Conservation (phyloP, 2,797 vertebrate species). For the Morus bassanus region DNA sequence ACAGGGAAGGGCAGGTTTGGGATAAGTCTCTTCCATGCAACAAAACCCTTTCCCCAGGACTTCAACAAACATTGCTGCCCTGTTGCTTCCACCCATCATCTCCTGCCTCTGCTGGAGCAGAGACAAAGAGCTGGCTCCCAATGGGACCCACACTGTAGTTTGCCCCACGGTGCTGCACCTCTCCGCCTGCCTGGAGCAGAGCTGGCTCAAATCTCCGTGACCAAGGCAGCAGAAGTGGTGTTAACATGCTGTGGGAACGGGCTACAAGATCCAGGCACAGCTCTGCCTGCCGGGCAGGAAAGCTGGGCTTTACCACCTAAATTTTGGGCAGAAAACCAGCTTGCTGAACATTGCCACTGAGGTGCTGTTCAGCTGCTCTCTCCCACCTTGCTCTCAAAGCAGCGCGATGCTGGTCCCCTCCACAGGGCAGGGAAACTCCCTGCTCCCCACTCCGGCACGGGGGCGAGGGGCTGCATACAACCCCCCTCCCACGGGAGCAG, state of each 20-base stretch:
- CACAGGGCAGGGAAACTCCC: background rate
- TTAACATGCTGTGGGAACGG: background rate
- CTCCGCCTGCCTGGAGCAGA: background rate
- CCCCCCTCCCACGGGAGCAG: background rate
- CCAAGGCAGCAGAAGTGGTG: background rate
- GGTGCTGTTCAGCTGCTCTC: background rate
- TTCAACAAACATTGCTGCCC: background rate
- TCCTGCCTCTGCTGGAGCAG: background rate
- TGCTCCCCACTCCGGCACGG: rapidly evolving
- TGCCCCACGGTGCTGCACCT: background rate
- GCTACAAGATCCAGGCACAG: background rate
- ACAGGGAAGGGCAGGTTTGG: background rate
- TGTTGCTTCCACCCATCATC: background rate
- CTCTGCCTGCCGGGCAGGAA: background rate
- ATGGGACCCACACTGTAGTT: background rate
- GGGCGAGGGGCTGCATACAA: background rate
- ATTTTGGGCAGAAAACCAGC: background rate
- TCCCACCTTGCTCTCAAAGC: background rate
- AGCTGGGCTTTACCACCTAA: background rate
- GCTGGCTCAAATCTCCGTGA: background rate
- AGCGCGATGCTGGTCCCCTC: background rate
- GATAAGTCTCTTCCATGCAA: background rate
- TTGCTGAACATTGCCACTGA: background rate
- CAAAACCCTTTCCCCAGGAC: background rate
- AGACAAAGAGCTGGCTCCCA: background rate